Percentiles rank a stretch among this genome's conserved stretches.
These are phyloP conservation scores for Chromis chromis DNA, from an alignment of 2,797 vertebrate species.

Conservation along the genomic window DNA sequence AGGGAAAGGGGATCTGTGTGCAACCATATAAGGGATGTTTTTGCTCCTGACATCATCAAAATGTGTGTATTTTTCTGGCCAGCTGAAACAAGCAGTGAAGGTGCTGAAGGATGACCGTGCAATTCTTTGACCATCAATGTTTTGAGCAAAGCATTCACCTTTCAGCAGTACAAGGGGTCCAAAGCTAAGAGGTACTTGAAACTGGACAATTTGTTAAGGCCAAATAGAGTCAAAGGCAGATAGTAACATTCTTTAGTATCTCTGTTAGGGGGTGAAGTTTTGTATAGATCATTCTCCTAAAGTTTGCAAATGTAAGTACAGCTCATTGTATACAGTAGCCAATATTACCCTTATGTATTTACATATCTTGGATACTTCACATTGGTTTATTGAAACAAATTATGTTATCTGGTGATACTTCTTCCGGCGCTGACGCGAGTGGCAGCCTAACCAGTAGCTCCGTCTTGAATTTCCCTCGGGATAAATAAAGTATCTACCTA, in stretches of 20 bases:
- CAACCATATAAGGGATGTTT: slow-evolving; percentile 77
- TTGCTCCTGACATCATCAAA: slow-evolving; percentile 48
- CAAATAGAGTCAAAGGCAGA: slow-evolving; percentile 13
- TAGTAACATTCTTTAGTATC: neutral
- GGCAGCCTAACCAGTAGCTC: too few relatives aligned
- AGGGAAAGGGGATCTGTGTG: slow-evolving; percentile 42
- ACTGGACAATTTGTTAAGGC: neutral
- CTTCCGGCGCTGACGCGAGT: too few relatives aligned
- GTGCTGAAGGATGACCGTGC: slow-evolving; percentile 33
- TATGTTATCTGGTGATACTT: neutral
- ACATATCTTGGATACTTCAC: slow-evolving; percentile 3
- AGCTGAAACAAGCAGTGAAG: slow-evolving; percentile 30
- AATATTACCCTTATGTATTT: slow-evolving; percentile 1
- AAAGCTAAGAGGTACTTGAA: neutral
- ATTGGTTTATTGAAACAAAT: slow-evolving; percentile 10
- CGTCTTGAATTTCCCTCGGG: too few relatives aligned
- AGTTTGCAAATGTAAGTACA: slow-evolving; percentile 11
- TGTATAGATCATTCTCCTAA: neutral
- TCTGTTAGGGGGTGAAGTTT: neutral
- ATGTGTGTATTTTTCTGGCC: slow-evolving; percentile 36
- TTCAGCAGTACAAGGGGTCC: neutral
- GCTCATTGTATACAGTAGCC: too few relatives aligned
- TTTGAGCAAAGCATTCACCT: neutral
- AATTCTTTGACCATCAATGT: neutral
- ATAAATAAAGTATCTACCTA: too few relatives aligned